Evolutionary conservation across 2,888 invertebrate species (phyloP).

Genomic region (Ichneumoninae sp.): DNA sequence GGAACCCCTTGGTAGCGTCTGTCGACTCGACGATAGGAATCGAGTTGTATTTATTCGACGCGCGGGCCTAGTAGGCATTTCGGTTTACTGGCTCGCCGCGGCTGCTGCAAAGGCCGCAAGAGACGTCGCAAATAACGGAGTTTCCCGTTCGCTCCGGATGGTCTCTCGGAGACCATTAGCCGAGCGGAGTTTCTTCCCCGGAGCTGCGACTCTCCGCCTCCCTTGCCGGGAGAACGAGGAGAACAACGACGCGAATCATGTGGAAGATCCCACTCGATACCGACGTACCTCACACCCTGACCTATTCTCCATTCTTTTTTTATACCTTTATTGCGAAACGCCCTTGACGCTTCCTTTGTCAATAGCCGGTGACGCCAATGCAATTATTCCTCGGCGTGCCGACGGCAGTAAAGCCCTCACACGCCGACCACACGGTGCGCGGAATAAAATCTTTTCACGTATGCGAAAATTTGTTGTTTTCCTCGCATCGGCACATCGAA

Average conservation of each 20-base stretch:
- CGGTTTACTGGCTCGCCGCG: slow-evolving; percentile 49
- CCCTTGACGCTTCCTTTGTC: slow-evolving; percentile 12
- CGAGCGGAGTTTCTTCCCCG: slow-evolving; percentile 63
- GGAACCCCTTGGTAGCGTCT: neutral
- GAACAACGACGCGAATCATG: slow-evolving; percentile 55
- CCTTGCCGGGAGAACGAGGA: slow-evolving; percentile 50
- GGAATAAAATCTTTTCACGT: neutral
- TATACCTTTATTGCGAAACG: slow-evolving; percentile 39
- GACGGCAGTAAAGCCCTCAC: neutral
- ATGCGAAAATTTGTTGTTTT: neutral
- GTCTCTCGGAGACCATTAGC: slow-evolving; percentile 72
- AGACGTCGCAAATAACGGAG: slow-evolving; percentile 69
- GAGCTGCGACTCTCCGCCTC: slow-evolving; percentile 34
- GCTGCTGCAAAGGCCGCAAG: slow-evolving; percentile 58
- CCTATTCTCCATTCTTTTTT: slow-evolving; percentile 13
- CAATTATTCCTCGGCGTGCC: slow-evolving; percentile 16
- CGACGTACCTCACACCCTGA: slow-evolving; percentile 24
- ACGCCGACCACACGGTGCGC: neutral
- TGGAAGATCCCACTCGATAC: slow-evolving; percentile 64
- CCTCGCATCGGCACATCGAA: neutral
- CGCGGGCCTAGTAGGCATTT: slow-evolving; percentile 69
- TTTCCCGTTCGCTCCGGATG: slow-evolving; percentile 67
- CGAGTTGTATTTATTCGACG: slow-evolving; percentile 70
- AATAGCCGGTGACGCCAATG: slow-evolving; percentile 12
- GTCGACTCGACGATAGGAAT: slow-evolving; percentile 20